A percentile compares a stretch with the other conserved stretches of the same genome.
phyloP scores from a whole-genome alignment of 2,113 vertebrate genomes.

The Hassar affinis region DNA sequence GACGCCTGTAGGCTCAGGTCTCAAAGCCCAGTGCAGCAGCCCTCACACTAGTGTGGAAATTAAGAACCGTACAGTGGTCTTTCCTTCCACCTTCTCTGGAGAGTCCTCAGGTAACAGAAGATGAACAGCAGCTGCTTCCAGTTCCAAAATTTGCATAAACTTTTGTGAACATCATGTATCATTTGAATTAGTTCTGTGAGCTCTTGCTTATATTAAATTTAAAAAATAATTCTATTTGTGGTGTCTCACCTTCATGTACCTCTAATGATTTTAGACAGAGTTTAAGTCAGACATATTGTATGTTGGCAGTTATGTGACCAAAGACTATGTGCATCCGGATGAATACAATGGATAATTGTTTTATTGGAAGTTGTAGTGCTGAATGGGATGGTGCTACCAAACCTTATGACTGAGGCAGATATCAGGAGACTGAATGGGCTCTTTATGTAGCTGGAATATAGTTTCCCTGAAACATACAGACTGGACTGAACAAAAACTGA shows the following conservation, averaged over 20 bases:
- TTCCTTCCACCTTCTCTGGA: slow-evolving; percentile 78
- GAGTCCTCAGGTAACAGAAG: slow-evolving; percentile 79
- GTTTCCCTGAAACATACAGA: neutral
- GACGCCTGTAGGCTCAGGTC: slow-evolving; percentile 64
- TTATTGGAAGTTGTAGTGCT: neutral
- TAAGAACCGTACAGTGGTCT: slow-evolving; percentile 78
- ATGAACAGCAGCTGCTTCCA: neutral
- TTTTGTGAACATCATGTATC: neutral
- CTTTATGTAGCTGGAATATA: neutral
- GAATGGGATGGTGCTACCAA: neutral
- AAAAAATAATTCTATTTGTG: neutral
- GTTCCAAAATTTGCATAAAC: neutral
- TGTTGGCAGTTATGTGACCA: neutral
- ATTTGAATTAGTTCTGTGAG: neutral
- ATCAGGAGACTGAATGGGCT: neutral
- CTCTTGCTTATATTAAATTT: neutral
- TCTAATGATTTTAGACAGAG: neutral
- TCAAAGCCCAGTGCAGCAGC: slow-evolving; percentile 59
- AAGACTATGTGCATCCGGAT: no score
- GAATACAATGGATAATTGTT: neutral
- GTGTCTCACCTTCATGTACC: neutral
- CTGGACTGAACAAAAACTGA: neutral
- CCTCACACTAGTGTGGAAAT: slow-evolving; percentile 74
- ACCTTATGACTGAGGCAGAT: neutral
- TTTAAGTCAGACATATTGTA: neutral